A percentile compares a stretch with the other conserved stretches of the same genome.
These are phyloP conservation scores for Nannoperca obscura DNA, from an alignment of 2,797 vertebrate species.

Conservation along the genomic window DNA sequence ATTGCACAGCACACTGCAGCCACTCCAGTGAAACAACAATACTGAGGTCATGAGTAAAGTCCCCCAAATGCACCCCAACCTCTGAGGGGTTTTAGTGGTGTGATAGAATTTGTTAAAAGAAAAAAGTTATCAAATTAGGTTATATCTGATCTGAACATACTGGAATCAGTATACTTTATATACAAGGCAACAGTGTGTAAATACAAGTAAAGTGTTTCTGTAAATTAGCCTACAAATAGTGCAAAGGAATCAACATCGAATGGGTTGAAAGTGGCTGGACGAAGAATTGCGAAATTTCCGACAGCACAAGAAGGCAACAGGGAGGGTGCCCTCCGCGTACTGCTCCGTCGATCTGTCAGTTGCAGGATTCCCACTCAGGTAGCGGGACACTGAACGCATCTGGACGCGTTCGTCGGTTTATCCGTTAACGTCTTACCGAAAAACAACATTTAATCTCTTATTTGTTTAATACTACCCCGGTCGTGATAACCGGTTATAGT, in stretches of 20 bases:
- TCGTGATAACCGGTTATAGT: not conserved
- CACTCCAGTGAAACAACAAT: too few relatives aligned
- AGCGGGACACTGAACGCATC: slow-evolving; percentile 36
- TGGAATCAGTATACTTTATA: not conserved
- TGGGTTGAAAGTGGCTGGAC: too few relatives aligned
- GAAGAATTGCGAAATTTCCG: not conserved
- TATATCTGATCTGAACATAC: not conserved
- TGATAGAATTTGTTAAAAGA: not conserved
- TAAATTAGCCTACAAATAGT: too few relatives aligned
- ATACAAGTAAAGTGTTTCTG: too few relatives aligned
- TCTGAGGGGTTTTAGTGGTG: too few relatives aligned
- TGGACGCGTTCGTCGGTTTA: not conserved
- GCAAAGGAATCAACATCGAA: too few relatives aligned
- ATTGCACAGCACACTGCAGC: too few relatives aligned
- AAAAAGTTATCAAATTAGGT: not conserved
- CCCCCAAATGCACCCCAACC: too few relatives aligned
- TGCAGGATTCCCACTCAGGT: not conserved
- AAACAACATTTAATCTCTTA: accelerated
- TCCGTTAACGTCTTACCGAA: not conserved
- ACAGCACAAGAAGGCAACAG: slow-evolving; percentile 30
- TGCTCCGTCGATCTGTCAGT: slow-evolving; percentile 45
- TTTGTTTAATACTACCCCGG: accelerated
- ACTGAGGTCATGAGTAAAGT: too few relatives aligned
- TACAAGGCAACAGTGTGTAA: too few relatives aligned
- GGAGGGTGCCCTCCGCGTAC: slow-evolving; percentile 6